These are phyloP conservation scores for Limenitis camilla DNA, from an alignment of 2,888 invertebrate genomes.

Conservation along the genomic window DNA sequence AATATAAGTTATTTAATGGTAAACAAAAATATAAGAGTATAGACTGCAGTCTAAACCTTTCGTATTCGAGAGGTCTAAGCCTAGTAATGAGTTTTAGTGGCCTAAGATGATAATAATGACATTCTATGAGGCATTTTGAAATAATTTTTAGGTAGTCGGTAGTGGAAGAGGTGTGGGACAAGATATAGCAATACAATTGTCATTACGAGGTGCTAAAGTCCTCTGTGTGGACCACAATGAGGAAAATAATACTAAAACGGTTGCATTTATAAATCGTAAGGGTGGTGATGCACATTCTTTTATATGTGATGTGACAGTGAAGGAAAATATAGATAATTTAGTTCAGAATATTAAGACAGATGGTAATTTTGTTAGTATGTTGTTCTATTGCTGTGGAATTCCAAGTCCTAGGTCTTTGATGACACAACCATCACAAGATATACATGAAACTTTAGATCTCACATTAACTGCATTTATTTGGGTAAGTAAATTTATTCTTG, in stretches of 20 bases:
- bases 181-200: conserved; percentile 76
- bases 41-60: no score
- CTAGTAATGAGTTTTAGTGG: no score
- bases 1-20: no score
- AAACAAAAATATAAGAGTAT: no score
- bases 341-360: conserved; percentile 64
- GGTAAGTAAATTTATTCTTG: conserved; percentile 47
- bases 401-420: conserved; percentile 75
- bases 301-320: conserved; percentile 73
- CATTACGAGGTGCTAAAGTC: conserved; percentile 72
- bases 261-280: conserved; percentile 56
- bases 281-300: conserved; percentile 68
- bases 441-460: conserved; percentile 72
- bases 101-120: no score
- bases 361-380: conserved; percentile 75
- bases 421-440: conserved; percentile 64
- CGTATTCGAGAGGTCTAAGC: no score
- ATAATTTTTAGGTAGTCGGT: conserved; percentile 76
- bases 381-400: conserved; percentile 78
- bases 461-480: conserved; percentile 78
- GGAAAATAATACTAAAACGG: conserved; percentile 63
- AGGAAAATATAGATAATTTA: conserved; percentile 61
- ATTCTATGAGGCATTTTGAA: neutral
- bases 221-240: conserved; percentile 80
- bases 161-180: conserved; percentile 80